phyloP scores from a whole-genome alignment of 1,140 invertebrate genomes.

The Ceratina japonica region DNA sequence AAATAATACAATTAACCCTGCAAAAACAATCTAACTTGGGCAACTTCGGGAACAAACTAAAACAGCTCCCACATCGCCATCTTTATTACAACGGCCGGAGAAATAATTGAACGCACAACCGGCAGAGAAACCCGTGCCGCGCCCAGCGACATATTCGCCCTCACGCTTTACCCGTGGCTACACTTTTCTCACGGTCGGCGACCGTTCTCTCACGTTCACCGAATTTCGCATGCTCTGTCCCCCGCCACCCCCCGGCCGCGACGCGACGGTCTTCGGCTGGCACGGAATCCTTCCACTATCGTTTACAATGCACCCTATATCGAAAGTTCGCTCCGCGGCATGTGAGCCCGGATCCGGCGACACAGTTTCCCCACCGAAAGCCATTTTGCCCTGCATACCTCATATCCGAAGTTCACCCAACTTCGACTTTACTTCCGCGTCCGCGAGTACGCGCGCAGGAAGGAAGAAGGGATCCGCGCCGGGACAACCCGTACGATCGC shows the following conservation, averaged over 20 bases:
- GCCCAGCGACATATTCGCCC: neutral
- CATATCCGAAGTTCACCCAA: constrained; percentile 53
- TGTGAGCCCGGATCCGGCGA: constrained; percentile 31
- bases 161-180: neutral
- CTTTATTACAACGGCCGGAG: neutral
- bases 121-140: too few relatives aligned
- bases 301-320: constrained; percentile 44
- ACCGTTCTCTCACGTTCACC: constrained; percentile 12
- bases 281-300: constrained; percentile 36
- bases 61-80: neutral
- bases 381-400: constrained; percentile 28
- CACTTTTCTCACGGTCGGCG: constrained; percentile 4
- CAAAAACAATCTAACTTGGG: too few relatives aligned
- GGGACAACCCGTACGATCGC: constrained; percentile 42
- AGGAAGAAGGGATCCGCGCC: constrained; percentile 54
- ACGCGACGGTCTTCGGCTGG: neutral
- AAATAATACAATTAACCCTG: too few relatives aligned
- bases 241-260: neutral
- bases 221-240: constrained; percentile 34
- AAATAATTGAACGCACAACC: neutral
- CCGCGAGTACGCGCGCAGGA: constrained; percentile 29
- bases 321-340: constrained; percentile 34
- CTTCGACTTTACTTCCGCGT: constrained; percentile 54
- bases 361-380: constrained; percentile 36
- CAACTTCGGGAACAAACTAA: neutral